phyloP scores from a whole-genome alignment of 2,888 invertebrate species.

The Leptura quadrifasciata region DNA sequence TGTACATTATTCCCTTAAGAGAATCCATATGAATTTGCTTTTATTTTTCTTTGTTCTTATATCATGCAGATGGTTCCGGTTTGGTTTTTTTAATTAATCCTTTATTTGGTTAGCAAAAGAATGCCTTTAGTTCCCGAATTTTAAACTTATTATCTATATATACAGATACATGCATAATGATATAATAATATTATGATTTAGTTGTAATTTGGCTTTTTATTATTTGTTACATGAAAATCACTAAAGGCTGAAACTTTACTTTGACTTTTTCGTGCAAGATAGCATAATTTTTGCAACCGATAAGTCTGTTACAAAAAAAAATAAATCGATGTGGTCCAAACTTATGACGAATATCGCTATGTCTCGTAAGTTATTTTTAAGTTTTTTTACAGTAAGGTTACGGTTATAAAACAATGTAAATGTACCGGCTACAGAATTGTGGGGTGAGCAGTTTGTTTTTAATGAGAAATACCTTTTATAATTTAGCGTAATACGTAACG shows the following conservation, averaged over 20 bases:
- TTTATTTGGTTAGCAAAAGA: conserved; percentile 36
- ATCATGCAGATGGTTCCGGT: conserved; percentile 47
- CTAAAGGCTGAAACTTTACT: conserved; percentile 50
- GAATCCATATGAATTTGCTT: conserved; percentile 30
- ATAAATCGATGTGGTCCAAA: conserved; percentile 59
- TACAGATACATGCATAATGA: too few relatives aligned
- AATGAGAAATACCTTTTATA: conserved; percentile 35
- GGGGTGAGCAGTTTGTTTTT: conserved; percentile 36
- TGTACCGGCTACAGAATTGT: conserved; percentile 64
- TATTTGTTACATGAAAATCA: conserved; percentile 28
- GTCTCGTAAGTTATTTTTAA: conserved; percentile 57
- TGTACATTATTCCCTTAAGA: conserved; percentile 24
- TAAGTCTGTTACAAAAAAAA: conserved; percentile 36
- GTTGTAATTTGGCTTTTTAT: conserved; percentile 33
- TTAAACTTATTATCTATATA: conserved; percentile 22
- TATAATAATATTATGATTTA: conserved; percentile 21
- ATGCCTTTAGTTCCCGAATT: conserved; percentile 34
- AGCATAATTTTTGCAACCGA: conserved; percentile 35
- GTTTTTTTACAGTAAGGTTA: conserved; percentile 62
- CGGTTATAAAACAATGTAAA: conserved; percentile 56
- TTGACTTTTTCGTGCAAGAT: conserved; percentile 41
- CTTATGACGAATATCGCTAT: conserved; percentile 58
- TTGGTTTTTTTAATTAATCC: conserved; percentile 44
- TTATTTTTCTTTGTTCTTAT: conserved; percentile 46
- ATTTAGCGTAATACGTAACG: conserved; percentile 47